Base-by-base conservation (phyloP, 2,888 invertebrate genomes). In the Hemithea aestivaria region DNA sequence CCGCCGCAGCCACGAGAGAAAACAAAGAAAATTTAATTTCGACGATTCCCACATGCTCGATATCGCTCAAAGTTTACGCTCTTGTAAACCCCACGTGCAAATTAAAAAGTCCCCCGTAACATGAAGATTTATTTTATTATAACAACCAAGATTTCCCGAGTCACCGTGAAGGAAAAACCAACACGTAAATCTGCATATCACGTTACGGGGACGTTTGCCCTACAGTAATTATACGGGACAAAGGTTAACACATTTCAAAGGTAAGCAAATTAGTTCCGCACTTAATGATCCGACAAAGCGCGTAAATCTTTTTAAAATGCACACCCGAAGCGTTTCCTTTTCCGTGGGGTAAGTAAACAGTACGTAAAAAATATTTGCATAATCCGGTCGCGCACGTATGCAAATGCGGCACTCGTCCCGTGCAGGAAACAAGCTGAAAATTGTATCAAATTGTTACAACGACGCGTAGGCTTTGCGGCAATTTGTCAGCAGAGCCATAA, bases 201-300 rank as follows among this genome's bases (percentile, higher is more conserved):
- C 76, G 75, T 73, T 69, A 77, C 78, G 54, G 74, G 72, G 57
- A 69, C 72, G 62, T 62, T 71, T 64, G 70, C 76, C 74, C 72
- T 8, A 9, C 70, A 66, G 74, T 77, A 82, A 87, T 85, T 82
- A 81, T 73, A 64, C 72, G 75, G 73, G 74, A 79, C 77, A 77
- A 73, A 78, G 81, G 74, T 73, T 77, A 77, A 78, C 85, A 84
- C 85, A 81, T 87, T 85, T 81, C 82, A 84, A 84, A 87, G 84
- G 85, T 85, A 84, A 83, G 83, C 85, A 85, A 87, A 87, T 87
- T 87, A 87, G 84, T 84, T 84, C 82, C 81, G 73, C 73, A 84
- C 77, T 83, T 87, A 87, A 85, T 87, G 85, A 83, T 80, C 85
- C 85, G 83, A 82, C 85, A 84, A 85, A 80, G 83, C 73, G 83